Conservation (phyloP, 2,113 vertebrate species). For the Xyliphius kryptos region DNA sequence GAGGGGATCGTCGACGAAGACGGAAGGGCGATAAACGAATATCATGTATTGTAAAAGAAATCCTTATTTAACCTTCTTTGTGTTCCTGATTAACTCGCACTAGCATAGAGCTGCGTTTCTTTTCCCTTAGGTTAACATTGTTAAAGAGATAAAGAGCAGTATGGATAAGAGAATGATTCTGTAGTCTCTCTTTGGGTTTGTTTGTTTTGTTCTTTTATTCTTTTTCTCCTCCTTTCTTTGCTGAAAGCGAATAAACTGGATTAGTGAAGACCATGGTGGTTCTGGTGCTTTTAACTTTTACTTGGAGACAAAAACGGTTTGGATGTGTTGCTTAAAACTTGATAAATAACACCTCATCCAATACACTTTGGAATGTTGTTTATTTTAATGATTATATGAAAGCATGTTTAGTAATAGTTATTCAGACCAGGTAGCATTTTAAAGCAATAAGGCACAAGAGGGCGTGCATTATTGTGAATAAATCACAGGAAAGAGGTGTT, state of each 20-base stretch:
- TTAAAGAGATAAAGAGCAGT: slow-evolving; percentile 64
- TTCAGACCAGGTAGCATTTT: too few relatives aligned
- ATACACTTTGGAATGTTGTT: too few relatives aligned
- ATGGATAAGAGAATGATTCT: slow-evolving; percentile 60
- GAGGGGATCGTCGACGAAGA: slow-evolving; percentile 63
- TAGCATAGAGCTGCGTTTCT: slow-evolving; percentile 80
- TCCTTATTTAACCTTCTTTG: slow-evolving; percentile 92
- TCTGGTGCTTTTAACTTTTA: slow-evolving; percentile 36
- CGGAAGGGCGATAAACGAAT: slow-evolving; percentile 65
- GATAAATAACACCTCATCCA: too few relatives aligned
- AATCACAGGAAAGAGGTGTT: too few relatives aligned
- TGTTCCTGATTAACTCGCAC: slow-evolving; percentile 92
- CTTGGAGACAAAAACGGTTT: not conserved
- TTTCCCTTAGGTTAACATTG: slow-evolving; percentile 80
- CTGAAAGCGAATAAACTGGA: slow-evolving; percentile 90
- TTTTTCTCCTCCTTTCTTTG: slow-evolving; percentile 61
- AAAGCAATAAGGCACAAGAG: too few relatives aligned
- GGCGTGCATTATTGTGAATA: too few relatives aligned
- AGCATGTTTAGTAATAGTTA: too few relatives aligned
- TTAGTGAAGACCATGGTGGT: slow-evolving; percentile 66
- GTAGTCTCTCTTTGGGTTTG: slow-evolving; percentile 74
- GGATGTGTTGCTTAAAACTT: not conserved
- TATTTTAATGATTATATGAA: too few relatives aligned
- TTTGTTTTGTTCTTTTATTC: slow-evolving; percentile 48
- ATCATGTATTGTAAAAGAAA: slow-evolving; percentile 85